Evolutionary conservation across 2,113 vertebrate genomes (phyloP).

Genomic region (Ursus arctos): DNA sequence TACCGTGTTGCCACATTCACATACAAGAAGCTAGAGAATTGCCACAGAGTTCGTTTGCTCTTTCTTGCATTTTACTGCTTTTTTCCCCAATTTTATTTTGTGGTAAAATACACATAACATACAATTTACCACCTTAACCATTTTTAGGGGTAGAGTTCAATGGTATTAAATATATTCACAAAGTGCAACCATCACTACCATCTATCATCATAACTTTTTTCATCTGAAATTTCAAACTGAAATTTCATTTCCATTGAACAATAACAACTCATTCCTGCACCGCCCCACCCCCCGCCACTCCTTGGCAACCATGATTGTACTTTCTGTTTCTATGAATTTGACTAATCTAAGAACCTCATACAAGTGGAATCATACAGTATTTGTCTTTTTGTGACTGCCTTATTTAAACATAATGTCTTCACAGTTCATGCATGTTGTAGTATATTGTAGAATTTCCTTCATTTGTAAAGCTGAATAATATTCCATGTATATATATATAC

Average conservation of each 20-base stretch:
- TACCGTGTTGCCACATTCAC: neutral
- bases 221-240: neutral
- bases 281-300: too few relatives aligned
- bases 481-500: neutral
- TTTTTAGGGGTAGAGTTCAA: neutral
- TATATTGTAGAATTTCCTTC: neutral
- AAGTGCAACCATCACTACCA: neutral
- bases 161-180: neutral
- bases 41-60: neutral
- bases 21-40: neutral
- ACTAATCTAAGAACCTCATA: neutral
- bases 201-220: neutral
- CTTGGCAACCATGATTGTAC: neutral
- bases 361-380: neutral
- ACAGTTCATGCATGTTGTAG: neutral
- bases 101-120: neutral
- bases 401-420: neutral
- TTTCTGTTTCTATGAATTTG: neutral
- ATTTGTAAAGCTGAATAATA: neutral
- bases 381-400: slow-evolving; percentile 22
- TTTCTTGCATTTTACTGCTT: neutral
- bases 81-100: neutral
- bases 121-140: neutral
- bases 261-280: too few relatives aligned
- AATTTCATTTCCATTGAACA: neutral